phyloP scores from a whole-genome alignment of 2,113 vertebrate species.

The Phaethornis superciliosus region DNA sequence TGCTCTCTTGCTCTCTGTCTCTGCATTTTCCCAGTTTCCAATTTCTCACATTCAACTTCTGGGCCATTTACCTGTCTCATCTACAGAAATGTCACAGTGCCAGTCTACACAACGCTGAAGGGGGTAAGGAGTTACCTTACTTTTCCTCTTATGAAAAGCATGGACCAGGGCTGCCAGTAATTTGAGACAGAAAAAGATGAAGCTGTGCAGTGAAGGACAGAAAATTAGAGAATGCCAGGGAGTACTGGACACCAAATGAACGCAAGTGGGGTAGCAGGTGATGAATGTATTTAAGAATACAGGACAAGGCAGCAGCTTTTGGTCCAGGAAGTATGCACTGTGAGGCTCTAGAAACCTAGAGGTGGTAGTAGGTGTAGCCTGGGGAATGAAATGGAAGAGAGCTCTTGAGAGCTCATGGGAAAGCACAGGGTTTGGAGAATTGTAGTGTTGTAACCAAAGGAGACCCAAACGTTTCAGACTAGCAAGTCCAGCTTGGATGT shows the following conservation, averaged over 20 bases:
- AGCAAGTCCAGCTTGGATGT: neutral
- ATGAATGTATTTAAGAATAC: neutral
- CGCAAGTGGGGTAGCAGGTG: neutral
- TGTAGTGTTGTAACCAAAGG: neutral
- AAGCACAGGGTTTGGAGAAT: neutral
- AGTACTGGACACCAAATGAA: neutral
- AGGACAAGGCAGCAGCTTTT: neutral
- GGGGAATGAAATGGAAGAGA: neutral
- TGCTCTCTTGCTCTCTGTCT: neutral
- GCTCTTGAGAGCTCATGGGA: neutral
- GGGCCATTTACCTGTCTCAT: slow-evolving; percentile 83
- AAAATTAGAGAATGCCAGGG: neutral
- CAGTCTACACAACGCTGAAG: slow-evolving; percentile 89
- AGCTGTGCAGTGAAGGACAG: neutral
- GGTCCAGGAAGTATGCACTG: neutral
- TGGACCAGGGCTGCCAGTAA: neutral
- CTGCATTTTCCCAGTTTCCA: slow-evolving; percentile 73
- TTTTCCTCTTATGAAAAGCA: neutral
- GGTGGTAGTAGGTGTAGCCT: neutral
- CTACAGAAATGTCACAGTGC: slow-evolving; percentile 87
- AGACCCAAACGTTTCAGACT: neutral
- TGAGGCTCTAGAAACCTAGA: neutral
- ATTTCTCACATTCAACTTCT: slow-evolving; percentile 71
- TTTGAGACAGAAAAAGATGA: neutral
- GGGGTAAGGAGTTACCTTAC: slow-evolving; percentile 78